Evolutionary conservation across 2,888 invertebrate genomes (phyloP).

Genomic region (Synanthedon formicaeformis): DNA sequence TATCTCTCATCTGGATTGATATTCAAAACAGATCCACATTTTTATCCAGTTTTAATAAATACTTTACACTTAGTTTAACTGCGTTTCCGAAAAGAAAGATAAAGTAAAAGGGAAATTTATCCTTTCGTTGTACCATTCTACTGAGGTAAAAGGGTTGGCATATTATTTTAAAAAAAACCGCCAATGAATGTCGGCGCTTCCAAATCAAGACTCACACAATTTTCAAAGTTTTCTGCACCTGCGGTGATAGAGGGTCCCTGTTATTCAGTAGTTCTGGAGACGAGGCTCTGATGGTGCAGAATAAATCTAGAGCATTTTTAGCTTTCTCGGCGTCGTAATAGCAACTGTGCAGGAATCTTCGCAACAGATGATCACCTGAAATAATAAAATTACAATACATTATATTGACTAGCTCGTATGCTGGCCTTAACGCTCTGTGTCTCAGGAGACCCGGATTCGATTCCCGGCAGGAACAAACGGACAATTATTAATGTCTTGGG

Average conservation of each 20-base stretch:
- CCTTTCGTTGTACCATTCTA: too few species aligned
- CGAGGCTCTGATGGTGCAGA: slow-evolving; percentile 66
- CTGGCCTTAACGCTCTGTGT: too few species aligned
- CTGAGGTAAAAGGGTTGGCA: not conserved
- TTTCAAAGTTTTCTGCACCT: slow-evolving; percentile 59
- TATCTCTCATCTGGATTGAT: too few species aligned
- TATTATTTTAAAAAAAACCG: not conserved
- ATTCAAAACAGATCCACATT: too few species aligned
- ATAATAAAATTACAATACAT: slow-evolving; percentile 8
- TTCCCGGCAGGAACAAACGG: too few species aligned
- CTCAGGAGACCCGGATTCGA: too few species aligned
- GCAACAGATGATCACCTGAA: slow-evolving; percentile 64
- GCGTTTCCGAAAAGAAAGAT: too few species aligned
- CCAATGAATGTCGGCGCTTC: not conserved
- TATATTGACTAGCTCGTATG: too few species aligned
- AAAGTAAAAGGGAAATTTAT: too few species aligned
- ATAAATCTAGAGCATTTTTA: slow-evolving; percentile 54
- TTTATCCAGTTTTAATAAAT: too few species aligned
- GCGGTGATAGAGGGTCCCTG: slow-evolving; percentile 61
- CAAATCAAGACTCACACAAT: slow-evolving; percentile 54
- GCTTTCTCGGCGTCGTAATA: slow-evolving; percentile 67
- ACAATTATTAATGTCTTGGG: too few species aligned
- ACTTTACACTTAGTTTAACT: too few species aligned
- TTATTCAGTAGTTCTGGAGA: slow-evolving; percentile 68
- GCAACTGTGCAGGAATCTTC: slow-evolving; percentile 68